Evolutionary conservation across 2,113 vertebrate genomes (phyloP).

Genomic region (Blennius ocellaris): DNA sequence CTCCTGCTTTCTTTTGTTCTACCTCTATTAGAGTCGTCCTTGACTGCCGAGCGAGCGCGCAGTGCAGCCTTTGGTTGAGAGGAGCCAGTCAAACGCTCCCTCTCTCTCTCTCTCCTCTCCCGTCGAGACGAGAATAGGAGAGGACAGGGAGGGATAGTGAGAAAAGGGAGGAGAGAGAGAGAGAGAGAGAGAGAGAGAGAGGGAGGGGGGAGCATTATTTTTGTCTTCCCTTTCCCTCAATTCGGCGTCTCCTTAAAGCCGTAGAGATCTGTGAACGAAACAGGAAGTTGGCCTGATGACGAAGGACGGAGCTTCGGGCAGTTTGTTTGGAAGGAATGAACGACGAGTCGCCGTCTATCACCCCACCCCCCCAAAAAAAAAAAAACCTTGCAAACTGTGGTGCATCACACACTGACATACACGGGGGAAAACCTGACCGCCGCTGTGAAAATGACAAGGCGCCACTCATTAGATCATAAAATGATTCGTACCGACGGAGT

Average conservation of each 20-base stretch:
- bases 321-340: constrained; percentile 63
- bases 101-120: constrained; percentile 47
- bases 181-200: constrained; percentile 15
- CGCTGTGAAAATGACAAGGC: not conserved
- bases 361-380: not conserved
- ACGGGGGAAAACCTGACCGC: constrained; percentile 1
- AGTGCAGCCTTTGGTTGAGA: constrained; percentile 68
- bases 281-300: constrained; percentile 67
- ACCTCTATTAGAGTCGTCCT: constrained; percentile 74
- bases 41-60: constrained; percentile 64
- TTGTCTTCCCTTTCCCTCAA: constrained; percentile 17
- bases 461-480: not conserved
- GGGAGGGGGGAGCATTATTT: constrained; percentile 22
- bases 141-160: constrained; percentile 45
- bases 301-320: constrained; percentile 57
- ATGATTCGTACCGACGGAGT: not conserved
- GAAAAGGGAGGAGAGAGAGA: too few species aligned
- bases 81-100: constrained; percentile 68
- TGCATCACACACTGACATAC: constrained; percentile 29
- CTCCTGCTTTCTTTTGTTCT: constrained; percentile 73
- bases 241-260: constrained; percentile 47
- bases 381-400: constrained; percentile 26
- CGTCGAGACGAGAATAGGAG: constrained; percentile 68
- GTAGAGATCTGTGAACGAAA: constrained; percentile 52
- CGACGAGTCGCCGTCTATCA: constrained; percentile 53